Conservation (phyloP, 2,888 invertebrate species). For the Melanotus villosus region DNA sequence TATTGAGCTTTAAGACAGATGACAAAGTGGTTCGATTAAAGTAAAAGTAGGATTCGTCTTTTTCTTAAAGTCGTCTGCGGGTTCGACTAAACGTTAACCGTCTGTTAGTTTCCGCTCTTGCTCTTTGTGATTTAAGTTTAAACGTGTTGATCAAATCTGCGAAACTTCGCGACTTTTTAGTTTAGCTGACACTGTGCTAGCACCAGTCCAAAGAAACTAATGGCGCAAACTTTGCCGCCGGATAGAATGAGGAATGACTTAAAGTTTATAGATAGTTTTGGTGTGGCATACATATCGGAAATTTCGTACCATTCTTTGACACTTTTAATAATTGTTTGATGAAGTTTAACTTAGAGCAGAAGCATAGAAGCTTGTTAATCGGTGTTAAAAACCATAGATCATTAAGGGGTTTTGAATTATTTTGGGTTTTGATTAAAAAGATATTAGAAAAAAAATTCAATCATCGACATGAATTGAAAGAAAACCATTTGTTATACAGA, state of each 20-base stretch:
- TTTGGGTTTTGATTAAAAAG: no score
- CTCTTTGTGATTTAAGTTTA: constrained; percentile 5
- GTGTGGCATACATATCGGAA: constrained; percentile 29
- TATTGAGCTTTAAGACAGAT: no score
- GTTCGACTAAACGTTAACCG: neutral
- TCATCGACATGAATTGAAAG: no score
- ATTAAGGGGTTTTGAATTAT: no score
- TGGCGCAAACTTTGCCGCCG: constrained; percentile 13
- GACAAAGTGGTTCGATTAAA: neutral
- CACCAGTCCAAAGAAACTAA: constrained; percentile 17
- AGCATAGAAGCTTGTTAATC: neutral
- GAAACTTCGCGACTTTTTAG: constrained; percentile 8
- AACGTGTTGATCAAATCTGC: constrained; percentile 9
- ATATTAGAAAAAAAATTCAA: no score
- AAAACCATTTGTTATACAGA: no score
- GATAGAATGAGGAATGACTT: neutral
- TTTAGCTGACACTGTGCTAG: constrained; percentile 9
- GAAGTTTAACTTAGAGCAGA: no score
- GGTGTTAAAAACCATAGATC: no score
- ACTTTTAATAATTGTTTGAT: no score
- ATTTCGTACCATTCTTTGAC: no score
- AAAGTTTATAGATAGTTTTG: constrained; percentile 14
- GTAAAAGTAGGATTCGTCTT: neutral
- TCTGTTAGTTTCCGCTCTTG: neutral
- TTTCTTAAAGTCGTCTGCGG: neutral